phyloP scores from a whole-genome alignment of 2,888 invertebrate species.

The Pseudoips prasinana region DNA sequence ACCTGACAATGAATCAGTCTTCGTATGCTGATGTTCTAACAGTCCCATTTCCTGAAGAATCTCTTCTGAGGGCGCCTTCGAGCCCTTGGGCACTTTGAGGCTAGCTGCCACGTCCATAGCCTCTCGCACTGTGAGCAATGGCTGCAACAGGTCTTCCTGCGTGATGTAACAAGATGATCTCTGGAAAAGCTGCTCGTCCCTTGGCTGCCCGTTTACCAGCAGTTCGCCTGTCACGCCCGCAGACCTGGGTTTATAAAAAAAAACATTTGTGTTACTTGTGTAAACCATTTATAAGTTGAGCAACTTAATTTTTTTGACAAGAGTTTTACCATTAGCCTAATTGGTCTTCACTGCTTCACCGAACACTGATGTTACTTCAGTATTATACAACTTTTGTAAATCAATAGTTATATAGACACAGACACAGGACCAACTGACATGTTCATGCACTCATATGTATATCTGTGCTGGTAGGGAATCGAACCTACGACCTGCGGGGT shows the following conservation, averaged over 20 bases:
- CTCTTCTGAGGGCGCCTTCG: slow-evolving; percentile 66
- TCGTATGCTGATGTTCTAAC: slow-evolving; percentile 83
- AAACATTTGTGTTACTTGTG: no score
- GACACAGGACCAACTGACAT: no score
- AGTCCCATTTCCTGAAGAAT: slow-evolving; percentile 85
- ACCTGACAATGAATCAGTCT: slow-evolving; percentile 85
- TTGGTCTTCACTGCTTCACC: no score
- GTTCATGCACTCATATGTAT: no score
- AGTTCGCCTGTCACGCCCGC: slow-evolving; percentile 86
- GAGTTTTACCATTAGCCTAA: no score
- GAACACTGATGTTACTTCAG: no score
- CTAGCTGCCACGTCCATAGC: slow-evolving; percentile 90
- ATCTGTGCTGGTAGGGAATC: no score
- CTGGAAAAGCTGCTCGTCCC: slow-evolving; percentile 85
- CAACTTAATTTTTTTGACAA: no score
- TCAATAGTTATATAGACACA: no score
- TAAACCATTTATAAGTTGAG: no score
- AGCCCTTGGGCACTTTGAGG: slow-evolving; percentile 84
- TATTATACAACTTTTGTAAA: no score
- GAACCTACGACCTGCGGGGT: no score
- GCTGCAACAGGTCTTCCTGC: slow-evolving; percentile 88
- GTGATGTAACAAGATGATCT: slow-evolving; percentile 91
- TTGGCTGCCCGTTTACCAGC: slow-evolving; percentile 83
- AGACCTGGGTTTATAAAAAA: slow-evolving; percentile 70
- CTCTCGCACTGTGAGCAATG: slow-evolving; percentile 87